phyloP scores from a whole-genome alignment of 2,888 invertebrate genomes.

The Syrista parreyssii region DNA sequence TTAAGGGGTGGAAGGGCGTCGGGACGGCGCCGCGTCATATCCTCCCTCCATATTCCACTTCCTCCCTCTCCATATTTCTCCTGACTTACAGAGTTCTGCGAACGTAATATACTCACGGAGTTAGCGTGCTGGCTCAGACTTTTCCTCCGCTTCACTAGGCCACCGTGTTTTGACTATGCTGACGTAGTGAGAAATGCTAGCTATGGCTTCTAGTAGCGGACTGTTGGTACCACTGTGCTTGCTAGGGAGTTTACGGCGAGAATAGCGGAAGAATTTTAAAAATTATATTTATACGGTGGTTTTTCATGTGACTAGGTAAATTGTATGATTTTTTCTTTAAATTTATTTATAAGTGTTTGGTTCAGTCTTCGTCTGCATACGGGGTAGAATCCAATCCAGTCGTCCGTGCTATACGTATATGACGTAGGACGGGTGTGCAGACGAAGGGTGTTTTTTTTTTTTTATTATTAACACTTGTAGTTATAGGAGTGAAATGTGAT shows the following conservation, averaged over 20 bases:
- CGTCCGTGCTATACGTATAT: no score
- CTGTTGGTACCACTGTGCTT: no score
- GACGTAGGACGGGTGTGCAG: no score
- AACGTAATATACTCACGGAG: background rate
- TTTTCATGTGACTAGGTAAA: background rate
- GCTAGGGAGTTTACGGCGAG: background rate
- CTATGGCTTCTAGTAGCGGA: background rate
- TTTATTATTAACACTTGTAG: background rate
- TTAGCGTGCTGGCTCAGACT: background rate
- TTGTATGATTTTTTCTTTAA: background rate
- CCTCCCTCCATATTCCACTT: background rate
- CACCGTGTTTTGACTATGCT: background rate
- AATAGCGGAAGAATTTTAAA: background rate
- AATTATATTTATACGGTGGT: background rate
- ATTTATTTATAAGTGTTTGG: background rate
- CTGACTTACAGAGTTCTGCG: background rate
- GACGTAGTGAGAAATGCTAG: background rate
- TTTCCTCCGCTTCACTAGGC: background rate
- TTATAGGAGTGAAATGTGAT: background rate
- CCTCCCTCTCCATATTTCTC: background rate
- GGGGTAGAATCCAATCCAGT: no score
- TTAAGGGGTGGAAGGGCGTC: background rate
- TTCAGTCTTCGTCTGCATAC: no score
- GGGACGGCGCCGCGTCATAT: background rate
- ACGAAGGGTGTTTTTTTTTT: background rate